A percentile compares a stretch with the other conserved stretches of the same genome.
phyloP scores from a whole-genome alignment of 2,888 invertebrate genomes.

The Meteorus colon region DNA sequence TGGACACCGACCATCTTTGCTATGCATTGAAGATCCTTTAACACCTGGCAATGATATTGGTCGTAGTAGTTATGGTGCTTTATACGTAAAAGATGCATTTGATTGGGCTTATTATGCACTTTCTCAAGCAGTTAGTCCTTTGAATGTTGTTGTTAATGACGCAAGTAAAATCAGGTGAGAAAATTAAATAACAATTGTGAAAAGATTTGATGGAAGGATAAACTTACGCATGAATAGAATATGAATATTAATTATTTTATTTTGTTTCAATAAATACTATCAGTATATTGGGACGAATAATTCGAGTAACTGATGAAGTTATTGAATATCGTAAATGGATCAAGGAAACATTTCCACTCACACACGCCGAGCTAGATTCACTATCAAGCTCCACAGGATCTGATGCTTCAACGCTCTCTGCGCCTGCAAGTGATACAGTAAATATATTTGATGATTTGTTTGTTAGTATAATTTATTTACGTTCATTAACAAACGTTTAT shows the following conservation, averaged over 20 bases:
- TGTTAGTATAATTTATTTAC: not conserved
- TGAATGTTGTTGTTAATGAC: constrained; percentile 75
- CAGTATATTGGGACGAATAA: constrained; percentile 90
- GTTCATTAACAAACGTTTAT: too few relatives aligned
- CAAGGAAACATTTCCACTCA: constrained; percentile 74
- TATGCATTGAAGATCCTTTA: constrained; percentile 98
- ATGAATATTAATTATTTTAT: not conserved
- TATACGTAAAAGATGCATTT: constrained; percentile 93
- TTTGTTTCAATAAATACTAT: not conserved
- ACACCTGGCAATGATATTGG: constrained; percentile 98
- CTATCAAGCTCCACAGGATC: constrained; percentile 71
- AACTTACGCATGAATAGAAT: not conserved
- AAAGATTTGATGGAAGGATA: not conserved
- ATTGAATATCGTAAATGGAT: constrained; percentile 83
- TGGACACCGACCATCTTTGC: constrained; percentile 92
- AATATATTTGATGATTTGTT: constrained; percentile 41
- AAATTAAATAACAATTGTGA: constrained; percentile 29
- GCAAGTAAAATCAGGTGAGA: constrained; percentile 73
- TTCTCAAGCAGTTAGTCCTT: constrained; percentile 82
- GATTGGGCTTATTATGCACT: constrained; percentile 95
- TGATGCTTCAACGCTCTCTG: constrained; percentile 71
- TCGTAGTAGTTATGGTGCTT: constrained; percentile 94
- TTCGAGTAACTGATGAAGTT: constrained; percentile 95
- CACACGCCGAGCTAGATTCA: constrained; percentile 67
- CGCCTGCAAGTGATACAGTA: constrained; percentile 72